Conservation (phyloP, 2,113 vertebrate genomes). For the human region DNA sequence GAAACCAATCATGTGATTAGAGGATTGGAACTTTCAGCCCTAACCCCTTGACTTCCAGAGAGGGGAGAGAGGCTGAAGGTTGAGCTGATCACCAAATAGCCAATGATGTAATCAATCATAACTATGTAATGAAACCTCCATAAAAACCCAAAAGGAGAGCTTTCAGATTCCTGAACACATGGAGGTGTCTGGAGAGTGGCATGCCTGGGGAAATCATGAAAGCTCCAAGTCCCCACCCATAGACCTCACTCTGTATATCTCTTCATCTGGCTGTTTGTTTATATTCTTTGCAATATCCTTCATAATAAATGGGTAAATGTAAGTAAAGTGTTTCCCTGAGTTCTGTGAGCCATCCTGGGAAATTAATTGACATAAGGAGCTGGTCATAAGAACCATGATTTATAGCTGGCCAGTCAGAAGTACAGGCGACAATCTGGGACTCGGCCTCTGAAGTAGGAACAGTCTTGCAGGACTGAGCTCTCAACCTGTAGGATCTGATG, state of each 20-base stretch:
- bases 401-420: background rate
- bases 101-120: background rate
- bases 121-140: too few relatives aligned
- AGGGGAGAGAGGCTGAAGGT: background rate
- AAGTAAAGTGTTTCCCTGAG: background rate
- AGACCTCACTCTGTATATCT: background rate
- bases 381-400: background rate
- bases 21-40: background rate
- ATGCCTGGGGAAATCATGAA: too few relatives aligned
- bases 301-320: background rate
- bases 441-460: background rate
- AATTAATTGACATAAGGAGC: background rate
- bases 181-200: background rate
- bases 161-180: background rate
- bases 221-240: too few relatives aligned
- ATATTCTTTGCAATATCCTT: background rate
- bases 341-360: background rate
- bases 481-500: background rate
- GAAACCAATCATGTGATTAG: background rate
- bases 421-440: background rate
- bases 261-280: background rate
- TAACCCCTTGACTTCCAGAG: background rate
- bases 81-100: background rate
- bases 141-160: background rate
- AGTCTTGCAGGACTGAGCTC: background rate